A percentile compares a stretch with the other conserved stretches of the same genome.
Evolutionary conservation across 2,888 invertebrate species (phyloP).

Genomic region (Drosophila neonasuta): DNA sequence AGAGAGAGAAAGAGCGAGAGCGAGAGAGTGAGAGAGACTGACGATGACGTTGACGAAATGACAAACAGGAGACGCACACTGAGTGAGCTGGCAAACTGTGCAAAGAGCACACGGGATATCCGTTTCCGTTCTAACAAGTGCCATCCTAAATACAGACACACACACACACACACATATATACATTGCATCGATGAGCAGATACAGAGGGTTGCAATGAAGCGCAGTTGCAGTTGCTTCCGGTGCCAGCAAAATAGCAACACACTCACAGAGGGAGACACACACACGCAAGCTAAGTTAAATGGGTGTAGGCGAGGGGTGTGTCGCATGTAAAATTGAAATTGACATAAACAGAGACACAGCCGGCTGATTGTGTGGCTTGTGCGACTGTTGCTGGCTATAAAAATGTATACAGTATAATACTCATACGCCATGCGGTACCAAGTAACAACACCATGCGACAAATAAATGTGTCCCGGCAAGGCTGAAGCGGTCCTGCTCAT

Average conservation of each 20-base stretch:
- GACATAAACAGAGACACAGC: slow-evolving; percentile 62
- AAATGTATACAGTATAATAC: slow-evolving; percentile 53
- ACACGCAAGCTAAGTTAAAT: slow-evolving; percentile 7
- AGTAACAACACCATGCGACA: slow-evolving; percentile 41
- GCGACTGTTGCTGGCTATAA: slow-evolving; percentile 67
- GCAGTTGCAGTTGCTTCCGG: slow-evolving; percentile 68
- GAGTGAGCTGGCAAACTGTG: slow-evolving; percentile 48
- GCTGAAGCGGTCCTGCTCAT: not conserved
- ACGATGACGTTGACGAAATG: slow-evolving; percentile 53
- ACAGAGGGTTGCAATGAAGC: slow-evolving; percentile 67
- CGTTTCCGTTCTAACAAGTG: slow-evolving; percentile 74
- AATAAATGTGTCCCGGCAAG: slow-evolving; percentile 28
- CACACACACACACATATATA: slow-evolving; percentile 15
- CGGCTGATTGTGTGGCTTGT: slow-evolving; percentile 71
- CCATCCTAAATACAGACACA: slow-evolving; percentile 36
- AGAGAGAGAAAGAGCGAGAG: not conserved
- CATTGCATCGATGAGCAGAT: not conserved
- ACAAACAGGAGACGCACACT: slow-evolving; percentile 60
- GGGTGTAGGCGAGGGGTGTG: slow-evolving; percentile 17
- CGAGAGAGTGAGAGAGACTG: slow-evolving; percentile 9
- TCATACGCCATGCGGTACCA: slow-evolving; percentile 71
- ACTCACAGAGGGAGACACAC: slow-evolving; percentile 16
- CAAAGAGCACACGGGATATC: slow-evolving; percentile 72
- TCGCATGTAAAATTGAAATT: slow-evolving; percentile 70
- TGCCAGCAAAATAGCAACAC: slow-evolving; percentile 24